Percentiles rank a stretch among this genome's conserved stretches.
Evolutionary conservation across 2,113 vertebrate genomes (phyloP).

Genomic region (Phodopus roborovskii): DNA sequence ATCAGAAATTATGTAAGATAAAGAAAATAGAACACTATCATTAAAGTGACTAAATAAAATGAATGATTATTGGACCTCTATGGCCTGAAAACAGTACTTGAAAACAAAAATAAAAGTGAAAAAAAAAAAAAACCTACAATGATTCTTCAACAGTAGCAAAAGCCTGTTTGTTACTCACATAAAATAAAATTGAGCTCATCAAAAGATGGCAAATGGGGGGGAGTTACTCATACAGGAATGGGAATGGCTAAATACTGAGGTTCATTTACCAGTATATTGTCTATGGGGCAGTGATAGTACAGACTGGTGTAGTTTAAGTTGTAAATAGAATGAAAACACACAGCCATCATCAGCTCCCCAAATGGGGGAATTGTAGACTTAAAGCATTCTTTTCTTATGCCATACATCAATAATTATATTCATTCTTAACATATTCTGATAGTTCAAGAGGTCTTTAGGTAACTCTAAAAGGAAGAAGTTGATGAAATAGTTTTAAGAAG

Average conservation of each 20-base stretch:
- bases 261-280: neutral
- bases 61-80: neutral
- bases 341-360: neutral
- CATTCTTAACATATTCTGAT: neutral
- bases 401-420: neutral
- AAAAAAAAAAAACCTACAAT: neutral
- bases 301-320: neutral
- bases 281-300: neutral
- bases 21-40: neutral
- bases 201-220: neutral
- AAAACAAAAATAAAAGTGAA: slow-evolving; percentile 20
- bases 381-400: neutral
- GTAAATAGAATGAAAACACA: neutral
- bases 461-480: neutral
- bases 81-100: neutral
- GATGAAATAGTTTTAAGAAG: neutral
- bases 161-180: neutral
- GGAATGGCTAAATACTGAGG: neutral
- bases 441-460: neutral
- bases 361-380: neutral
- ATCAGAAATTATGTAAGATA: neutral
- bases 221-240: neutral
- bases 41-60: neutral
- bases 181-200: neutral
- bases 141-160: neutral